Base-by-base conservation (phyloP, 53 echinoderm and acorn worm genomes). In the Paelopatides confundens region DNA sequence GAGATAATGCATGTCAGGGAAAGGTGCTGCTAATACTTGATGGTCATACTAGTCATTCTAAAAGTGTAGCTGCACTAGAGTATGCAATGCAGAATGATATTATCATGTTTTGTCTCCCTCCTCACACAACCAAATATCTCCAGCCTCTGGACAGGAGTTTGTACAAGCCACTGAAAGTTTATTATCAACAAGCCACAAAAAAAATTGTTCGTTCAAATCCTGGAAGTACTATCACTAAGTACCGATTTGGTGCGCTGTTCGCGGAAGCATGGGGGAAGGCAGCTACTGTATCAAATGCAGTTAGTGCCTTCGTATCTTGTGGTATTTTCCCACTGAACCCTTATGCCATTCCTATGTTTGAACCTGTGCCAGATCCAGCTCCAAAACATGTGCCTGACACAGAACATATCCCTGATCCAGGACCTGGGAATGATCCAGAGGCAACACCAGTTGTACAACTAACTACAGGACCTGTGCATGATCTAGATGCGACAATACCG, bases 11-110 rank as follows among this genome's bases (percentile, higher is more conserved):
- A 4, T 86, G 68, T 29, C 35, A 38, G 2, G 86, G 92, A 46
- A 89, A 86, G 83, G 89, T 89, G 15, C 62, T 92, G 26, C 86
- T 92, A 0, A 31, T 92, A 27, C 74, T 89, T 18, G 89, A 92
- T 69, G 92, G 92, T 30, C 92, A 92, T 58, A 51, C 63, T 18
- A 86, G 85, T 8, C 82, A 89, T 29, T 68, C 86, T 0, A 85
- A 88, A 63, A 87, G 62, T 28, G 34, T 43, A 26, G 32, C 35
- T 0, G 81, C 87, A 3, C 71, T 88, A 21, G 89, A 47, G 49
- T 88, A 85, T 24, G 46, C 74, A 2, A 85, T 74, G 33, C 77
- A 90, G 23, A 83, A 85, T 46, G 76, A 68, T 10, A 70, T 91
- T 17, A 71, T 81, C 9, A 63, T 91, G 13, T 68, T 91, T 5